Base-by-base conservation (phyloP, 2,113 vertebrate genomes). In the Strigops habroptila region DNA sequence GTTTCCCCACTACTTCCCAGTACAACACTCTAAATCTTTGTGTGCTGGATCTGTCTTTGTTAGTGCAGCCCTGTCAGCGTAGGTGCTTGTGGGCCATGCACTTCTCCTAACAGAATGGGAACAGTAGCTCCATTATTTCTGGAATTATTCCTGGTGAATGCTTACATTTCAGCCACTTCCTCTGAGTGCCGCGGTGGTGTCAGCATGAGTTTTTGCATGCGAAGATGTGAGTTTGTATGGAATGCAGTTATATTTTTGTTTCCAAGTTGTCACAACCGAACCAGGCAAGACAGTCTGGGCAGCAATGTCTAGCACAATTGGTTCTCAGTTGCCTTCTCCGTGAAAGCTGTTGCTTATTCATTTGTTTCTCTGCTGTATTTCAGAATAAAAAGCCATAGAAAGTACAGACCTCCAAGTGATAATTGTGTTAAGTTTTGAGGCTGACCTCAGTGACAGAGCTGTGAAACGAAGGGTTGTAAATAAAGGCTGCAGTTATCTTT, bases 111-210 rank as follows among this genome's bases (percentile, higher is more conserved):
- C 30, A 49, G 16, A 76, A 28, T 0, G 63, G 74, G 71, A 96
- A 95, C 95, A 95, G 84, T 65, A 14, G 84, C 86, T 95, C 93
- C 86, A 39, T 96, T 95, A 51, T 96, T 93, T 43, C 73, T 71
- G 91, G 23, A 78, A 52, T 82, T 51, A 82, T 71, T 95, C 83
- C 94, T 76, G 86, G 65, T 78, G 84, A 93, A 93, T 55, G 65
- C 69, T 75, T 87, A 57, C 81, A 15, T 60, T 91, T 87, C 89
- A 92, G 84, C 77, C 73, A 13, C 90, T 97, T 96, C 96, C 95
- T 89, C 84, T 3, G 35, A 60, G 83, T 28, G 65, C 86, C 12
- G 2, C 8, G 3, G 51, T 18, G 73, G 82, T 90, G 95, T 86
- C 84, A 76, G 49, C 2, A 1, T 62, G 94, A 91, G 76, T 12